Evolutionary conservation across 2,888 invertebrate genomes (phyloP), one percentile per base, ranked within the genome.

Genomic region (Epinotia ramella): DNA sequence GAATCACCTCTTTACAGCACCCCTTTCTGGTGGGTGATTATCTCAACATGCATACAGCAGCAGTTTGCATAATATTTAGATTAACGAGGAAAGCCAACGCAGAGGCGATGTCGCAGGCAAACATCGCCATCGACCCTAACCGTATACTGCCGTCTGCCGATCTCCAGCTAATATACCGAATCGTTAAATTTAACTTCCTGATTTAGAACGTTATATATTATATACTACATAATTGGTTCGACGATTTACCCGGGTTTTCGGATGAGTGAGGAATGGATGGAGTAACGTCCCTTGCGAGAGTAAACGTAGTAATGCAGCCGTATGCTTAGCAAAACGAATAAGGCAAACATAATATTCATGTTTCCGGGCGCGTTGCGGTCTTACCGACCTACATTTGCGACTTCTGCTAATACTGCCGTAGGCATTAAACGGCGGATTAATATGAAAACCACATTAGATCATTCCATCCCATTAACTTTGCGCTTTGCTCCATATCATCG

Each of bases 11-110:
- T 75, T 71, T 72, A 57, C 62, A 44, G 62, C 71, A 44, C 71
- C 76, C 71, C 71, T 62, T 62, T 24, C 71, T 28, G 75, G 53
- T 60, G 66, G 75, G 66, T 62, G 82, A 82, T 81, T 80, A 84
- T 82, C 81, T 81, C 82, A 80, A 71, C 66, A 63, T 57, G 44
- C 67, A 67, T 66, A 76, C 81, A 80, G 80, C 79, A 79, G 83
- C 81, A 83, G 84, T 87, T 88, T 85, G 84, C 84, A 89, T 85
- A 86, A 86, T 86, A 88, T 86, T 87, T 82, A 83, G 85, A 88
- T 87, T 82, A 83, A 78, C 81, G 80, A 80, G 78, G 82, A 84
- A 84, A 82, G 83, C 81, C 80, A 80, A 80, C 81, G 79, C 77
- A 77, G 77, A 67, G 76, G 69, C 76, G 70, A 76, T 72, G 66